phyloP scores from a whole-genome alignment of 2,888 invertebrate genomes.

The Sphaeridia pumilis region DNA sequence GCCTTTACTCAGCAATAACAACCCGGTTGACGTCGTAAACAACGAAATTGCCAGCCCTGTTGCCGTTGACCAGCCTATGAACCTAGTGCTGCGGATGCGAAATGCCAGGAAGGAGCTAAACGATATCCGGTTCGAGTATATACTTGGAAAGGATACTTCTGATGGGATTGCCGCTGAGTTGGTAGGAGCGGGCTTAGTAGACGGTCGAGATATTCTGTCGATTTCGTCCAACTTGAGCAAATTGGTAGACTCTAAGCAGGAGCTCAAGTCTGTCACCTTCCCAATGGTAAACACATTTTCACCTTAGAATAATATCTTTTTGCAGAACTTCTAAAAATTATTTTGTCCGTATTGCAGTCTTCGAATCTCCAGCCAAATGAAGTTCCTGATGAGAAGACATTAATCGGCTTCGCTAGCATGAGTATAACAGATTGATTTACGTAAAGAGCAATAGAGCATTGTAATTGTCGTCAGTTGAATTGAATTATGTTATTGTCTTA shows the following conservation, averaged over 20 bases:
- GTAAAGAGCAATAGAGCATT: neutral
- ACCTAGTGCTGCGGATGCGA: slow-evolving; percentile 78
- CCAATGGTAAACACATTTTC: slow-evolving; percentile 70
- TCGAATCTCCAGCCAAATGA: slow-evolving; percentile 61
- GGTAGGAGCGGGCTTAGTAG: slow-evolving; percentile 88
- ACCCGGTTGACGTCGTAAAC: neutral
- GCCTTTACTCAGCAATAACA: no score
- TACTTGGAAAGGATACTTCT: slow-evolving; percentile 72
- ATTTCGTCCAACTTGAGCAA: slow-evolving; percentile 87
- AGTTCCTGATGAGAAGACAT: slow-evolving; percentile 82
- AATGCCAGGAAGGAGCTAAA: slow-evolving; percentile 84
- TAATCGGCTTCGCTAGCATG: slow-evolving; percentile 95
- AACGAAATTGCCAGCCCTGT: neutral
- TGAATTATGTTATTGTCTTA: neutral
- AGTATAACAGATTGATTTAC: slow-evolving; percentile 79
- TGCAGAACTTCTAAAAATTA: no score
- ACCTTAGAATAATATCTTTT: no score
- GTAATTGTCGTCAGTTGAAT: no score
- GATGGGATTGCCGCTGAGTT: slow-evolving; percentile 90
- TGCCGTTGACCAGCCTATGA: slow-evolving; percentile 45
- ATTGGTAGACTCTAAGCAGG: slow-evolving; percentile 61
- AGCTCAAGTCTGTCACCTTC: slow-evolving; percentile 58
- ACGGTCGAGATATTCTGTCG: slow-evolving; percentile 78
- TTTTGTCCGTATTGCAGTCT: slow-evolving; percentile 48
- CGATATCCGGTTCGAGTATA: slow-evolving; percentile 95